Evolutionary conservation across 2,797 vertebrate species (phyloP).

Genomic region (Acipenser transmontanus): DNA sequence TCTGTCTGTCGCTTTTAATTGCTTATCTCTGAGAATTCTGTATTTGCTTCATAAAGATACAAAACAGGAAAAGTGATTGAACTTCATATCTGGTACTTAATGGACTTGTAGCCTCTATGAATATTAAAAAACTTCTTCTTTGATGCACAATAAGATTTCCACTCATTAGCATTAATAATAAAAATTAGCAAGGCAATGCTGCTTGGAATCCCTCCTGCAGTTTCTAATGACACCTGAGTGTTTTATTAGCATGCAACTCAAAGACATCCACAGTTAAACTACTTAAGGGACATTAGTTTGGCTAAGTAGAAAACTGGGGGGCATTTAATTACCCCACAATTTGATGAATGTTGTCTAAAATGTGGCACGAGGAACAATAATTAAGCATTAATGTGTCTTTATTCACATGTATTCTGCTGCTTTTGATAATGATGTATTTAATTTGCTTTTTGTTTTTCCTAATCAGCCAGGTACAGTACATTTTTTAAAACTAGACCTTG

Average conservation of each 20-base stretch:
- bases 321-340: slow-evolving; percentile 1
- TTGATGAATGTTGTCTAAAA: background rate
- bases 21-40: too few species aligned
- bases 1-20: too few species aligned
- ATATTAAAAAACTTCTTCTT: too few species aligned
- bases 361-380: slow-evolving; percentile 5
- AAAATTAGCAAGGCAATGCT: slow-evolving; percentile 1
- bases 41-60: too few species aligned
- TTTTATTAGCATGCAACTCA: background rate
- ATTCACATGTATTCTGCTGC: slow-evolving; percentile 7
- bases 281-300: background rate
- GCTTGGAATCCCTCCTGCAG: background rate
- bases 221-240: background rate
- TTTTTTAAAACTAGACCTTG: too few species aligned
- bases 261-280: background rate
- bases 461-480: too few species aligned
- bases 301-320: background rate
- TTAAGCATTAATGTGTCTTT: slow-evolving; percentile 16
- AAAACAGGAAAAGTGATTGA: too few species aligned
- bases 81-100: background rate
- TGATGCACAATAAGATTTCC: too few species aligned
- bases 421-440: too few species aligned
- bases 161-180: slow-evolving; percentile 6
- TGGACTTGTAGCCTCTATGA: background rate
- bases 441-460: too few species aligned